phyloP scores from a whole-genome alignment of 2,113 vertebrate genomes.

The Poeciliopsis prolifica region DNA sequence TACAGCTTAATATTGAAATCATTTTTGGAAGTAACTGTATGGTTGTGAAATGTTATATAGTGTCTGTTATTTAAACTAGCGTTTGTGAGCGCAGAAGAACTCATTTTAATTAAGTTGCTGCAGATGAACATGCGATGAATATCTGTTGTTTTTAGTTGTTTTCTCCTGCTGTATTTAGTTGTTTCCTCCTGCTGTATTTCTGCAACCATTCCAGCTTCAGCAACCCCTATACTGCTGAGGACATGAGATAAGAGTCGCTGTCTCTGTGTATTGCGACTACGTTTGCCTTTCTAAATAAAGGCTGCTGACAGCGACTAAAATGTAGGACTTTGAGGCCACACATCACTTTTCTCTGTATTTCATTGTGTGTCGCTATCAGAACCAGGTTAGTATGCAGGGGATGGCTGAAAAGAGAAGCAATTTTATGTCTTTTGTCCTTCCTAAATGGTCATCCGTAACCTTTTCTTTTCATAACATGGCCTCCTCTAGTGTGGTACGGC shows the following conservation, averaged over 20 bases:
- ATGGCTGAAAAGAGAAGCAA: constrained; percentile 35
- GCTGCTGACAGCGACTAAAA: constrained; percentile 67
- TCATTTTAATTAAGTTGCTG: constrained; percentile 7
- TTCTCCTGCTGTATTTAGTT: constrained; percentile 18
- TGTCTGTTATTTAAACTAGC: neutral
- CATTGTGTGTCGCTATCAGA: constrained; percentile 47
- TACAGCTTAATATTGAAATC: neutral
- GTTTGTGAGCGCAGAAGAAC: neutral
- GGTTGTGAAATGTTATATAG: neutral
- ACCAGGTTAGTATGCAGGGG: constrained; percentile 56
- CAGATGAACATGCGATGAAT: constrained; percentile 15
- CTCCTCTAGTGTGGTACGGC: constrained; percentile 7
- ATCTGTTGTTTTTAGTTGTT: constrained; percentile 38
- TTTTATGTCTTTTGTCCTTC: constrained; percentile 46
- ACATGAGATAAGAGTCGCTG: constrained; percentile 54
- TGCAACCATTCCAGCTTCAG: constrained; percentile 30
- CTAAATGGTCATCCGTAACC: constrained; percentile 45
- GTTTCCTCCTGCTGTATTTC: constrained; percentile 12
- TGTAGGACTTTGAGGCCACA: constrained; percentile 60
- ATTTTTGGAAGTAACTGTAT: neutral
- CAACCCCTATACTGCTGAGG: constrained; percentile 40
- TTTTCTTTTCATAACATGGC: neutral
- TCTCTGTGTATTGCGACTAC: constrained; percentile 67
- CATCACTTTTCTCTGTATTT: constrained; percentile 35
- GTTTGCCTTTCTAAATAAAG: constrained; percentile 71